Percentiles rank a stretch among this genome's conserved stretches.
Conservation (phyloP, 1,140 invertebrate species). For the Caerostris darwini region DNA sequence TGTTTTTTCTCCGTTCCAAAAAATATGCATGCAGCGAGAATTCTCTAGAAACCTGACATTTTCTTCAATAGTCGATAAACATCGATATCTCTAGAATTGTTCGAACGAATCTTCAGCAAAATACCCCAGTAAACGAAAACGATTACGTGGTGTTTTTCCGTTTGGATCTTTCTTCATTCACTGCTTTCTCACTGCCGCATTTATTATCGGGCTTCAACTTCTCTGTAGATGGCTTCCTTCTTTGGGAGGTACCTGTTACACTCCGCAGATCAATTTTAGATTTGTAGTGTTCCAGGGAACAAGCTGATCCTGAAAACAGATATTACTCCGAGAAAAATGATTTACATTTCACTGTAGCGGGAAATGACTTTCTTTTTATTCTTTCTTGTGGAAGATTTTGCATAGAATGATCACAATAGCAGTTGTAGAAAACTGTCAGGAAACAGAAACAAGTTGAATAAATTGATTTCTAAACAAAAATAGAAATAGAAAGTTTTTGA, state of each 20-base stretch:
- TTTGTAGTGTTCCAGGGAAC: background rate
- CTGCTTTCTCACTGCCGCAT: background rate
- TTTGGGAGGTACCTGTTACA: background rate
- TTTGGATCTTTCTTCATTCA: background rate
- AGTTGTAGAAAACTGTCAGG: background rate
- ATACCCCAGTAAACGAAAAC: background rate
- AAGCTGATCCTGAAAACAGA: background rate
- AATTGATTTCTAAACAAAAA: too few species aligned
- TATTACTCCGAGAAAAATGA: background rate
- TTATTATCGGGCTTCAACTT: background rate
- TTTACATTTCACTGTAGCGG: slow-evolving; percentile 7
- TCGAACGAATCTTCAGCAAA: background rate
- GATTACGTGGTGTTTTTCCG: background rate
- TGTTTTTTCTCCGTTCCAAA: too few species aligned
- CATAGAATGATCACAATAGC: background rate
- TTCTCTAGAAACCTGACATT: too few species aligned
- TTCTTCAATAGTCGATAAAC: too few species aligned
- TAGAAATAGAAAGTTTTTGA: too few species aligned
- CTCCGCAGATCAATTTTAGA: background rate
- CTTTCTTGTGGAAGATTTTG: background rate
- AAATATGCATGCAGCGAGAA: too few species aligned
- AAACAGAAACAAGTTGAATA: too few species aligned
- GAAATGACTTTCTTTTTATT: slow-evolving; percentile 5
- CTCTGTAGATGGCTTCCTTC: background rate
- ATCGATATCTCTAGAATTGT: too few species aligned